phyloP scores from a whole-genome alignment of 2,797 vertebrate genomes.

The Orestias chungarensis region DNA sequence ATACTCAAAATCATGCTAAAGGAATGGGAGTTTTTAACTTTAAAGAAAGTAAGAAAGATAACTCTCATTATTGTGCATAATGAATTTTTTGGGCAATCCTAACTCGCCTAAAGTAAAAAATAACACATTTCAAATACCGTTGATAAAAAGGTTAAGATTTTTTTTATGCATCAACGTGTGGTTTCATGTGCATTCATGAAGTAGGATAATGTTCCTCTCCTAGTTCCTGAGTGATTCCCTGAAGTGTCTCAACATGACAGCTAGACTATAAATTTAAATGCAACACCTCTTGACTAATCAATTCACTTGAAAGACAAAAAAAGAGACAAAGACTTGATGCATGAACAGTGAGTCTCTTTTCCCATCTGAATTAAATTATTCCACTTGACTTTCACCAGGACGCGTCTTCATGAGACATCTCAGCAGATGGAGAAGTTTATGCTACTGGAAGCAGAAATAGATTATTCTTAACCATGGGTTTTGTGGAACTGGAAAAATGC shows the following conservation, averaged over 20 bases:
- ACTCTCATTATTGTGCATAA: background rate
- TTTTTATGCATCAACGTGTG: background rate
- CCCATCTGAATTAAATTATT: background rate
- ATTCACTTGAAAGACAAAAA: background rate
- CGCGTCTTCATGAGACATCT: background rate
- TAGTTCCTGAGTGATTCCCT: background rate
- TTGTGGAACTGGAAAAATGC: background rate
- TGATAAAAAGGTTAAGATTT: background rate
- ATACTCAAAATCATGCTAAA: background rate
- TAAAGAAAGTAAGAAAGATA: background rate
- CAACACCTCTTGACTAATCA: background rate
- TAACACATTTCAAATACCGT: too few relatives aligned
- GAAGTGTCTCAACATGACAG: background rate
- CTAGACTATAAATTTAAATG: background rate
- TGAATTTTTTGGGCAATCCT: background rate
- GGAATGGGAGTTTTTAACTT: background rate
- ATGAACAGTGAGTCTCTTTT: background rate
- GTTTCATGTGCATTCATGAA: background rate
- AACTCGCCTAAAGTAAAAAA: background rate
- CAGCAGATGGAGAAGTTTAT: background rate
- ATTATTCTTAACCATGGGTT: background rate
- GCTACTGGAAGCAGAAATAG: background rate
- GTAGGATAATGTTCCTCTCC: background rate
- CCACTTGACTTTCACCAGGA: conserved; percentile 5
- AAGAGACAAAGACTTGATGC: background rate